Base-by-base conservation (phyloP, 2,113 vertebrate species). In the Raphicerus campestris region DNA sequence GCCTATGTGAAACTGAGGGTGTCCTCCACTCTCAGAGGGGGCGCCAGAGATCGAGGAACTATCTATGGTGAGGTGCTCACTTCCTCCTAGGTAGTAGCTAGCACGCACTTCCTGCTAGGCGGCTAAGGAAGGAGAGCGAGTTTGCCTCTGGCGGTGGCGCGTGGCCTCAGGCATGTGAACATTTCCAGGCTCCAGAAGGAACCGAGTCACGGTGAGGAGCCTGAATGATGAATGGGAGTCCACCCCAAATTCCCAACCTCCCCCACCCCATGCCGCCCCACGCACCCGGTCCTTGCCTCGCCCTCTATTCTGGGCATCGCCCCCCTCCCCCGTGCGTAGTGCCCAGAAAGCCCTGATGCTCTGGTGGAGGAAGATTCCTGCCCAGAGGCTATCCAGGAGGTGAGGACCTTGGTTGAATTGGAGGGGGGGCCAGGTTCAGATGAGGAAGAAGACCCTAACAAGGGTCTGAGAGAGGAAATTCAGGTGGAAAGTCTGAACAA, bases 131-230 rank as follows among this genome's bases (percentile, higher is more conserved):
- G 11, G 10, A 2, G n/a, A 45, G 19, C 26, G 35, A 30, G 28
- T 14, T 93, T 10, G n/a, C 17, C 5, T 24, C 3, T 0, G 4
- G 61, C 5, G 7, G 7, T 17, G 19, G 5, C 0, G 2, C 15
- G 1, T 32, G 14, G 9, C 9, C 15, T 32, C 77, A 49, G 6
- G 30, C 15, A 1, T 7, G 32, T 15, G 24, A 88, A 51, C 47
- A 53, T 16, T 28, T 14, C 28, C 70, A 28, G 17, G 19, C 30
- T 28, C 14, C 2, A 28, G 10, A 6, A 10, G 3, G n/a, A n/a
- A 19, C n/a, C 24, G 6, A 45, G 42, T 77, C 42, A 26, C 73
- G 66, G 78, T 92, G 35, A 94, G 58, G 8, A 85, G 5, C 5
- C 39, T 7, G 8, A 84, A 20, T 15, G n/a, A n/a, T 4, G 10